Conservation (phyloP, 2,888 invertebrate species). For the Callyntrura guangdongensis region DNA sequence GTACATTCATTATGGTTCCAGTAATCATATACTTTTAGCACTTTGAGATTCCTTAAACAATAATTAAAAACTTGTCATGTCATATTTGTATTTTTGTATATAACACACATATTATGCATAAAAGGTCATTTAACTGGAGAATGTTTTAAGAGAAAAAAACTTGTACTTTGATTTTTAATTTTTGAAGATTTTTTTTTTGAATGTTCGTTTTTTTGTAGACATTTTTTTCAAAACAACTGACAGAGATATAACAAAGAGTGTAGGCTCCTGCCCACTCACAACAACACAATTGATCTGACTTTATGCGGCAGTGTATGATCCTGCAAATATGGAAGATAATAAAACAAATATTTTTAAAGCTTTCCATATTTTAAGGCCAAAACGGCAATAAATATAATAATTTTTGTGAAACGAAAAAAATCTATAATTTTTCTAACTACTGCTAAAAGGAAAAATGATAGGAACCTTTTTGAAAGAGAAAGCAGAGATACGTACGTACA, state of each 20-base stretch:
- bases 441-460: not conserved
- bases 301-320: slow-evolving; percentile 57
- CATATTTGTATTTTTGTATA: not conserved
- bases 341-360: not conserved
- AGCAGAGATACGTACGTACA: slow-evolving; percentile 35
- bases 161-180: slow-evolving; percentile 27
- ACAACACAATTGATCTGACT: not conserved
- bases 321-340: slow-evolving; percentile 35
- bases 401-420: not conserved
- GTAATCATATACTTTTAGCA: slow-evolving; percentile 24
- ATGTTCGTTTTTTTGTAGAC: slow-evolving; percentile 22
- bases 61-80: not conserved
- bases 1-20: slow-evolving; percentile 1
- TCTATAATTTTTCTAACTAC: not conserved
- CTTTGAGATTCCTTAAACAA: not conserved
- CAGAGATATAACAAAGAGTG: slow-evolving; percentile 12
- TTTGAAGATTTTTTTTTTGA: not conserved
- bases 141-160: slow-evolving; percentile 40
- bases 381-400: not conserved
- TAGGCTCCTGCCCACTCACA: slow-evolving; percentile 20
- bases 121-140: slow-evolving; percentile 5
- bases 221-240: not conserved
- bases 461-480: not conserved
- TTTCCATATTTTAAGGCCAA: not conserved
- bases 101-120: not conserved